Evolutionary conservation across 2,113 vertebrate genomes (phyloP).

Genomic region (Carassius gibelio): DNA sequence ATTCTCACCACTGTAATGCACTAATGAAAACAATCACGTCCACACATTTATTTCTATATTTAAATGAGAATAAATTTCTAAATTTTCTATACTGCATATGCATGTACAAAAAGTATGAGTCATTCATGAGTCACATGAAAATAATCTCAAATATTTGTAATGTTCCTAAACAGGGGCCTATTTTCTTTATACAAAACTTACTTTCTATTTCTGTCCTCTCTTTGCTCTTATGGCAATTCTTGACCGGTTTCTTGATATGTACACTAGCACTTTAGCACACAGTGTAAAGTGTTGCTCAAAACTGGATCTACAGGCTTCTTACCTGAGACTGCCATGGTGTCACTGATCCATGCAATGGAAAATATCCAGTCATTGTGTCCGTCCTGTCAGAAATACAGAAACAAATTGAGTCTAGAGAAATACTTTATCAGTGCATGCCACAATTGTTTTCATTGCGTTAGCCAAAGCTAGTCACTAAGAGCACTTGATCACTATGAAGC

Average conservation of each 20-base stretch:
- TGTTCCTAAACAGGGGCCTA: neutral
- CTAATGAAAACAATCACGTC: neutral
- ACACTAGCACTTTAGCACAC: neutral
- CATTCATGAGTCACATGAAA: neutral
- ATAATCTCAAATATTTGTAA: neutral
- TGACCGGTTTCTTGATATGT: neutral
- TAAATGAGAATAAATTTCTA: neutral
- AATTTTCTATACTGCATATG: too few species aligned
- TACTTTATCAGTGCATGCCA: neutral
- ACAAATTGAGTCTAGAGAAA: slow-evolving; percentile 6
- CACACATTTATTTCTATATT: neutral
- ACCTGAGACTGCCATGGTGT: slow-evolving; percentile 98
- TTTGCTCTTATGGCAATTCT: neutral
- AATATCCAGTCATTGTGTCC: slow-evolving; percentile 99
- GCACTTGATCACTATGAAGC: neutral
- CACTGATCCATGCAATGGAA: slow-evolving; percentile 98
- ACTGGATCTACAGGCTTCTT: slow-evolving; percentile 60
- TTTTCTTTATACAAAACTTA: neutral
- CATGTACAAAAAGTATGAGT: neutral
- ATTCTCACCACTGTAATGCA: neutral
- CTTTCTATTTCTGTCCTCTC: neutral
- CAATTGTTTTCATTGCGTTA: neutral
- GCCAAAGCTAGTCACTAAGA: neutral
- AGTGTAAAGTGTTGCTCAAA: neutral
- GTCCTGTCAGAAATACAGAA: slow-evolving; percentile 77